Evolutionary conservation across 2,797 vertebrate genomes (phyloP).

Genomic region (Bradypus variegatus): DNA sequence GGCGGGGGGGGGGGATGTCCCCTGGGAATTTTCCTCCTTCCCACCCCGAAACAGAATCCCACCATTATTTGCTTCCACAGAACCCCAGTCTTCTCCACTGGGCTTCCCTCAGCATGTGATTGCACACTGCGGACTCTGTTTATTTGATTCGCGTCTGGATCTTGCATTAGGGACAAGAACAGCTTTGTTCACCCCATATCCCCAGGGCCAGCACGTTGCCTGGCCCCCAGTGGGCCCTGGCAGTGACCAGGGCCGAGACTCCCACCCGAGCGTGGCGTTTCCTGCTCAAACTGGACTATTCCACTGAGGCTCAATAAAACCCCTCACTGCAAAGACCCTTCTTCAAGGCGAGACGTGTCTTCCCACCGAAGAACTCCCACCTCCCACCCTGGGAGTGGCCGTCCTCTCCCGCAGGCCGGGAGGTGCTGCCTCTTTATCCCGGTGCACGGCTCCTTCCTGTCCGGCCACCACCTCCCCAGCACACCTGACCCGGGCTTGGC

Average conservation of each 20-base stretch:
- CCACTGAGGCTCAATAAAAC: neutral
- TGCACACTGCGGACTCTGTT: accelerated
- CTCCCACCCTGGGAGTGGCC: neutral
- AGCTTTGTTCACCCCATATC: neutral
- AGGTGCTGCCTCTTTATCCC: too few species aligned
- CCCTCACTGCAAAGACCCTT: neutral
- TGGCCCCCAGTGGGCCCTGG: neutral
- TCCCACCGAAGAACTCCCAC: neutral
- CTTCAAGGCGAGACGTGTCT: neutral
- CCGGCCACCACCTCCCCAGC: neutral
- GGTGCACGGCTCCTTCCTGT: neutral
- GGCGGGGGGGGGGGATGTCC: neutral
- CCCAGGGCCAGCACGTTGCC: neutral
- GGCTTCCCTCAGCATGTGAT: neutral
- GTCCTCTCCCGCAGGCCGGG: too few species aligned
- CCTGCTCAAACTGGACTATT: too few species aligned
- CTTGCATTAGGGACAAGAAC: neutral
- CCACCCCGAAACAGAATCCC: neutral
- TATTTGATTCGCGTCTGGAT: neutral
- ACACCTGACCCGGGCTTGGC: neutral
- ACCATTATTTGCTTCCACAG: too few species aligned
- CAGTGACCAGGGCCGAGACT: neutral
- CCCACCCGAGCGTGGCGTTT: neutral
- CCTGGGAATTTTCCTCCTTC: neutral
- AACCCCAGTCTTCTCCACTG: neutral